phyloP scores from a whole-genome alignment of 2,113 vertebrate species.

The Meleagris gallopavo region DNA sequence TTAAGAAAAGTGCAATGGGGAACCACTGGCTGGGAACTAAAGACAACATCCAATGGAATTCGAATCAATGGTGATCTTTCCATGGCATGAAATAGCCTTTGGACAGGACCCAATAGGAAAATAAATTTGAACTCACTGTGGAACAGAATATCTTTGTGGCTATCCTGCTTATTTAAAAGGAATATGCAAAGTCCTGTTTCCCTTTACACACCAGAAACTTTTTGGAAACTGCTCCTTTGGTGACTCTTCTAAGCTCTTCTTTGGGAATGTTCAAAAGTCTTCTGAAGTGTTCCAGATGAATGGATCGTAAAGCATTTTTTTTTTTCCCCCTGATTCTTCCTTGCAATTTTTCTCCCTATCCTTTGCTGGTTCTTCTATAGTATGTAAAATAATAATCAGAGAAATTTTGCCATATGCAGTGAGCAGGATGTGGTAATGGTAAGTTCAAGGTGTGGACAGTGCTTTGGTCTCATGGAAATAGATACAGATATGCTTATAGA shows the following conservation, averaged over 20 bases:
- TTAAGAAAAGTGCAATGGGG: neutral
- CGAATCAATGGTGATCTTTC: neutral
- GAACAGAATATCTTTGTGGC: neutral
- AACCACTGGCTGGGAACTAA: neutral
- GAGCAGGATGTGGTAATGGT: neutral
- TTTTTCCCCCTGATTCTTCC: neutral
- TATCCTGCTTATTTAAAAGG: slow-evolving; percentile 13
- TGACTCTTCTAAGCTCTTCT: neutral
- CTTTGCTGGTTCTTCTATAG: neutral
- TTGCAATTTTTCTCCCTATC: neutral
- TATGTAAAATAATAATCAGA: neutral
- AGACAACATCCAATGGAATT: neutral
- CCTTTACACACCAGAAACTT: neutral
- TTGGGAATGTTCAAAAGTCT: neutral
- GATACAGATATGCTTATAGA: neutral
- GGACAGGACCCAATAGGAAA: neutral
- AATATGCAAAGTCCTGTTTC: neutral
- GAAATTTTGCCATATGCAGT: neutral
- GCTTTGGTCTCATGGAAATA: neutral
- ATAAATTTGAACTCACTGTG: neutral
- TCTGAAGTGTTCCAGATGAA: neutral
- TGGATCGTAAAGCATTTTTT: neutral
- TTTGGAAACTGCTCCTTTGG: neutral
- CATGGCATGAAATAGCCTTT: neutral
- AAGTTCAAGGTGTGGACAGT: neutral